Conservation (phyloP, 2,113 vertebrate genomes). For the Bubo blakistoni region DNA sequence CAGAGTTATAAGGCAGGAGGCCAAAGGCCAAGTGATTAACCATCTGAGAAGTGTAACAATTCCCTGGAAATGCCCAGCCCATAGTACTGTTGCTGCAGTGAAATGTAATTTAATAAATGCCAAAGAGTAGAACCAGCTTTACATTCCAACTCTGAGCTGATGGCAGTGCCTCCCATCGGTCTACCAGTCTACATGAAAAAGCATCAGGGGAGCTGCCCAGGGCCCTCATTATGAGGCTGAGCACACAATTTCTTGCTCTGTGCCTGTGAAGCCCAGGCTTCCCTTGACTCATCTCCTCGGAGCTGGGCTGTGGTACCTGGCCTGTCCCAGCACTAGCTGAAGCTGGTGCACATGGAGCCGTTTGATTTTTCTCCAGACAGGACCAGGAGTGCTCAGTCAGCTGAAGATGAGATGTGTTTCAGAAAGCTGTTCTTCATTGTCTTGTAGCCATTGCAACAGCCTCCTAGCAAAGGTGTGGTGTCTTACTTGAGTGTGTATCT, state of each 20-base stretch:
- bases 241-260: rapidly evolving
- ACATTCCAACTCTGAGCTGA: background rate
- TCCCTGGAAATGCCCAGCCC: slow-evolving; percentile 28
- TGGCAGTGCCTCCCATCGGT: background rate
- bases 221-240: background rate
- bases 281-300: rapidly evolving
- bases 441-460: background rate
- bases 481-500: background rate
- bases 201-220: background rate
- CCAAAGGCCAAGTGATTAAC: slow-evolving; percentile 45
- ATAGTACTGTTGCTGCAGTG: background rate
- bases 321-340: background rate
- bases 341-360: rapidly evolving
- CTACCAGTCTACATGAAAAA: background rate
- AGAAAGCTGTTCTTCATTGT: background rate
- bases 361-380: background rate
- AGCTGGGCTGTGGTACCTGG: rapidly evolving
- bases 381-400: background rate
- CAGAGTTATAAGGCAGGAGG: slow-evolving; percentile 21
- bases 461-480: background rate
- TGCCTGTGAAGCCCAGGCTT: background rate
- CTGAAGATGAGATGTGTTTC: background rate
- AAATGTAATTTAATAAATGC: background rate
- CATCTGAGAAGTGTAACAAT: background rate
- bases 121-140: background rate